Base-by-base conservation (phyloP, 2,888 invertebrate genomes). In the Loripinus fragilis region DNA sequence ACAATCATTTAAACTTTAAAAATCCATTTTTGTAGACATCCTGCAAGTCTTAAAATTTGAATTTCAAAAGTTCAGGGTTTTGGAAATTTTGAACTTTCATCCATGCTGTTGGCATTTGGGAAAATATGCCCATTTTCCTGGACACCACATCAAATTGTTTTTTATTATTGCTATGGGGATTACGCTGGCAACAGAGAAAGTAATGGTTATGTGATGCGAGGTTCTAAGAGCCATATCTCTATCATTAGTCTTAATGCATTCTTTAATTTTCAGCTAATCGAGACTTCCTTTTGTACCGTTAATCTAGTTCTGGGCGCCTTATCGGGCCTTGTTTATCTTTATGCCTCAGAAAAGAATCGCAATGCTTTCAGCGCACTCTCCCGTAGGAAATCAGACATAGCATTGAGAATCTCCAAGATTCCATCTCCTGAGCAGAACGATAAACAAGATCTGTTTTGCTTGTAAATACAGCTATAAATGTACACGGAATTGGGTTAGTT, bases 191-290 rank as follows among this genome's bases (percentile, higher is more conserved):
- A 35, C 81, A 70, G 45, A 55, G 66, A 74, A 76, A 73, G 73
- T 80, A 80, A 85, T 81, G 83, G 76, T 76, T 78, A 71, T 41
- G 68, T 33, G 71, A 80, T 78, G 79, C 78, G 79, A 81, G 78
- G 76, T 75, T 71, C 45, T 71, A 71, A 48, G 60, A 77, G 76
- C 71, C 48, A 72, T 81, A 86, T 83, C 86, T 71, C 50, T 52
- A 68, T 78, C 86, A 83, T 81, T 83, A 80, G 67, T 80, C 81
- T 79, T 86, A 85, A 83, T 83, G 86, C 80, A 81, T 81, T 85
- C 84, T 86, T 85, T 84, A 84, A 84, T 81, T 84, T 80, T 79
- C 75, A 67, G 83, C 79, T 83, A 83, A 83, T 83, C 80, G 75
- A 80, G 78, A 74, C 65, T 78, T 83, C 76, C 83, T 83, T 83